Evolutionary conservation across 1,140 invertebrate genomes (phyloP).

Genomic region (Protaetia brevitarsis): DNA sequence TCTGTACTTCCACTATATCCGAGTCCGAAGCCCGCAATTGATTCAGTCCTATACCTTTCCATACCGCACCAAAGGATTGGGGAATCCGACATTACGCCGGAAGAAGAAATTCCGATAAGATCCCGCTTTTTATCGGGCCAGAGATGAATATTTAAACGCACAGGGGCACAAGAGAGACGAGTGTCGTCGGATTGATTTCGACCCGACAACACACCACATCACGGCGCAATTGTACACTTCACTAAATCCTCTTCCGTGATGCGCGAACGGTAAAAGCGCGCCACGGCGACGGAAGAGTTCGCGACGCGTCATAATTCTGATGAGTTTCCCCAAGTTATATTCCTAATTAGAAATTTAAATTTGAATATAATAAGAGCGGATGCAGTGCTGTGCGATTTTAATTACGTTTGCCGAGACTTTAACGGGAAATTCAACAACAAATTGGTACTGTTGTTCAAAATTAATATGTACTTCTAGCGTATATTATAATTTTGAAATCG

Average conservation of each 20-base stretch:
- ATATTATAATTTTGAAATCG: neutral
- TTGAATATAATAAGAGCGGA: constrained; percentile 4
- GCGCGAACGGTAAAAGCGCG: neutral
- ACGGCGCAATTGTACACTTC: neutral
- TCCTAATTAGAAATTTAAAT: constrained; percentile 16
- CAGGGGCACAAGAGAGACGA: neutral
- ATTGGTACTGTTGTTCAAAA: neutral
- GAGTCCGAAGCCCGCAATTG: neutral
- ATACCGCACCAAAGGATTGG: too few relatives aligned
- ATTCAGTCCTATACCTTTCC: too few relatives aligned
- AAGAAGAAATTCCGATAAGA: too few relatives aligned
- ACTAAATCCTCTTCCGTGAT: neutral
- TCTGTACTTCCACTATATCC: neutral
- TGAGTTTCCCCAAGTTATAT: constrained; percentile 5
- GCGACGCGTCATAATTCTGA: constrained; percentile 11
- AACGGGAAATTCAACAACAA: too few relatives aligned
- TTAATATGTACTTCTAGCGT: neutral
- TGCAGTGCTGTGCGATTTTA: neutral
- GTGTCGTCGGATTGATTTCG: neutral
- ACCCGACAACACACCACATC: too few relatives aligned
- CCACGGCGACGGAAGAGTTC: neutral
- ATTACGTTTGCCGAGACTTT: neutral
- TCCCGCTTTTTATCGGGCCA: neutral
- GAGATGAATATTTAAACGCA: neutral
- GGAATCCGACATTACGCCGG: too few relatives aligned